Evolutionary conservation across 2,797 vertebrate genomes (phyloP).

Genomic region (Cirrhinus molitorella): DNA sequence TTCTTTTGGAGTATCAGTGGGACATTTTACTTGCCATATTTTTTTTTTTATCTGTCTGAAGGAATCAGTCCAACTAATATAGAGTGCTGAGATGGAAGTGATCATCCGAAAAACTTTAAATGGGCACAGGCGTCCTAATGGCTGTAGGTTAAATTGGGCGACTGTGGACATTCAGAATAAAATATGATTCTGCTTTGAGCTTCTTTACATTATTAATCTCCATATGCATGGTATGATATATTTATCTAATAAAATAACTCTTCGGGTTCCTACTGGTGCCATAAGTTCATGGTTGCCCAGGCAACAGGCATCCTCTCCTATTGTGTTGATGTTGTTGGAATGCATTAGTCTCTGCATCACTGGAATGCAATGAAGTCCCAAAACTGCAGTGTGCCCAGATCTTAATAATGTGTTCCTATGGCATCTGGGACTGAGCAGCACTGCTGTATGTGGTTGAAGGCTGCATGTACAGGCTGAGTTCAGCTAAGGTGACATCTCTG

Average conservation of each 20-base stretch:
- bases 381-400: conserved; percentile 51
- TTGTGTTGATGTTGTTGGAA: conserved; percentile 47
- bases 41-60: conserved; percentile 3
- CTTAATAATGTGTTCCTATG: conserved; percentile 50
- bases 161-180: conserved; percentile 21
- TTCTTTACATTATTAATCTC: conserved; percentile 46
- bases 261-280: conserved; percentile 17
- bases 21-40: background rate
- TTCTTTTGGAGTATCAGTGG: background rate
- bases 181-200: conserved; percentile 16
- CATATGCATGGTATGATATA: conserved; percentile 46
- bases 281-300: conserved; percentile 55
- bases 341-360: conserved; percentile 51
- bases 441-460: conserved; percentile 49
- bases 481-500: background rate
- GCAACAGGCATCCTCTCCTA: conserved; percentile 57
- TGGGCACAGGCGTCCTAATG: background rate
- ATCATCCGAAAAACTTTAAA: conserved; percentile 3
- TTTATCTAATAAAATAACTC: conserved; percentile 54
- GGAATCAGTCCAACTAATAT: conserved; percentile 14
- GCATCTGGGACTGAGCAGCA: conserved; percentile 29
- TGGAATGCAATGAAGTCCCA: conserved; percentile 57
- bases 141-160: background rate
- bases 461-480: conserved; percentile 4
- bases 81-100: conserved; percentile 9